phyloP scores from a whole-genome alignment of 2,113 vertebrate species.

The Neolamprologus hecqui region DNA sequence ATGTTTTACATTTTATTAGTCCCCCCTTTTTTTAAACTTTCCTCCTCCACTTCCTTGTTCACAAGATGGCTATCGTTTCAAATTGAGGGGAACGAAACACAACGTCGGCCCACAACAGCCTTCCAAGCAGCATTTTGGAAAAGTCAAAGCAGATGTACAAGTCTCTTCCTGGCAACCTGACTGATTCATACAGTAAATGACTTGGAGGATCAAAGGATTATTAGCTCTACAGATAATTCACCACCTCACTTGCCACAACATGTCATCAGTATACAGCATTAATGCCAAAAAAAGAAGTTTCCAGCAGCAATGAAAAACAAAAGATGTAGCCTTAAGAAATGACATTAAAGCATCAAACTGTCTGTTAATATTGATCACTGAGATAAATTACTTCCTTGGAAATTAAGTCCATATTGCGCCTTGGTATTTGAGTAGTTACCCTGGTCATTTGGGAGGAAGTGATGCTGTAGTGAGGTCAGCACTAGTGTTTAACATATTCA shows the following conservation, averaged over 20 bases:
- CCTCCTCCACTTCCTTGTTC: constrained; percentile 36
- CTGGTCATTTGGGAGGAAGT: constrained; percentile 29
- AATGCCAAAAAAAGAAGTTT: not conserved
- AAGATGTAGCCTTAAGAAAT: not conserved
- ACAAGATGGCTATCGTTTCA: not conserved
- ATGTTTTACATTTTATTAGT: constrained; percentile 44
- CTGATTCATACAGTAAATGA: constrained; percentile 17
- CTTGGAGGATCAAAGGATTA: constrained; percentile 2
- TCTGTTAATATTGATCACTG: not conserved
- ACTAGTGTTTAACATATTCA: not conserved
- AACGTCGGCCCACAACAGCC: not conserved
- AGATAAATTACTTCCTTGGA: not conserved
- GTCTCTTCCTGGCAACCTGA: constrained; percentile 20
- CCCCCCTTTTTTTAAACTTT: not conserved
- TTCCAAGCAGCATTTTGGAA: not conserved
- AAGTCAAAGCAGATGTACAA: constrained; percentile 2
- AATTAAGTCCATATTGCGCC: not conserved
- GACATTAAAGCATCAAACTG: not conserved
- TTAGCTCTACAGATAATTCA: not conserved
- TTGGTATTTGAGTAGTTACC: not conserved
- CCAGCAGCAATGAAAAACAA: not conserved
- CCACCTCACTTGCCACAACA: not conserved
- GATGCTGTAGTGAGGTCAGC: constrained; percentile 43
- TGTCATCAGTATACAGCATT: not conserved
- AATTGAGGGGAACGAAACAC: not conserved